Percentiles rank a stretch among this genome's conserved stretches.
Conservation (phyloP, 2,888 invertebrate genomes). For the Acrocyrtus sp. region DNA sequence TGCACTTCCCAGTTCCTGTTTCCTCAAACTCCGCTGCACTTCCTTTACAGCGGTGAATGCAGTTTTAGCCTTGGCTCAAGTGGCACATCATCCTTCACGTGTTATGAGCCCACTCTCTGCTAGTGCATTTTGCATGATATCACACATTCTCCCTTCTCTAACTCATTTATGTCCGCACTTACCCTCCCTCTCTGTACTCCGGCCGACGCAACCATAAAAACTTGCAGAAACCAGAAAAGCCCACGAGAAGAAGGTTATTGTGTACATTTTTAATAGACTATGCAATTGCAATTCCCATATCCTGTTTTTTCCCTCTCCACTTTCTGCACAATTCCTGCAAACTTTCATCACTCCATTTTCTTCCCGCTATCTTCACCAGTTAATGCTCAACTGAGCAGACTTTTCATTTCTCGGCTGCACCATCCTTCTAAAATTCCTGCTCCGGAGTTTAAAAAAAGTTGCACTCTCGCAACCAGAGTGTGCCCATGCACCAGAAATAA, state of each 20-base stretch:
- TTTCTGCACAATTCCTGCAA: background rate
- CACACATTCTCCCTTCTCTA: no score
- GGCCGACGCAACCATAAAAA: background rate
- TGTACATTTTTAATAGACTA: constrained; percentile 49
- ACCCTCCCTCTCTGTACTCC: background rate
- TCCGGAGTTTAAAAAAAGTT: background rate
- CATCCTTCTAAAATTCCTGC: no score
- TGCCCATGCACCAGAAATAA: background rate
- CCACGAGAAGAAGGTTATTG: constrained; percentile 24
- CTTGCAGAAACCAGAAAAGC: no score
- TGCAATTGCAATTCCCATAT: constrained; percentile 48
- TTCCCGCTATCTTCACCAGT: no score
- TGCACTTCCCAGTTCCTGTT: no score
- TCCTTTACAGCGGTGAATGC: no score
- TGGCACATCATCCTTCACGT: no score
- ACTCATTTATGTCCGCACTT: background rate
- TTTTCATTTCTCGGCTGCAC: no score
- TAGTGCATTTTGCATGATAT: no score
- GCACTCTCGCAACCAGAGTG: background rate
- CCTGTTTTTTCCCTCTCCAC: constrained; percentile 24
- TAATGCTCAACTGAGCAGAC: background rate
- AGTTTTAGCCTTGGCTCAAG: no score
- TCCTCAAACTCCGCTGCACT: no score
- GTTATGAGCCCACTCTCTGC: no score
- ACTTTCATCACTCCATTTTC: background rate